Base-by-base conservation (phyloP, 1,140 invertebrate genomes). In the Streblospio benedicti region DNA sequence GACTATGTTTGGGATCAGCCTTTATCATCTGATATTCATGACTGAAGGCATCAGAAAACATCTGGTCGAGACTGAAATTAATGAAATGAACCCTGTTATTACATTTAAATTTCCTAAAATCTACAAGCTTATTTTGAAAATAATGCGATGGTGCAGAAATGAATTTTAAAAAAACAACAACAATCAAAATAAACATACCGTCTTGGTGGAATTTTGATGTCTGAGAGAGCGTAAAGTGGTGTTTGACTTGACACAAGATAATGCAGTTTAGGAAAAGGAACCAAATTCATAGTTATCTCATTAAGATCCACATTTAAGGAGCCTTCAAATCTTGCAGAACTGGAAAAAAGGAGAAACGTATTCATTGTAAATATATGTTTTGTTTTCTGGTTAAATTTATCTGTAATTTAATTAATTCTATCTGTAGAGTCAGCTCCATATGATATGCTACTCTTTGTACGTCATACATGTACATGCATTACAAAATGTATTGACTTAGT, bases 261-360 rank as follows among this genome's bases (percentile, higher is more conserved):
- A 64, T 80, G 77, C 33, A 80, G 65, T 52, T 65, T 64, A 52
- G 77, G 79, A 66, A 74, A 80, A 20, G 79, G 79, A 1, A 80
- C 77, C 50, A 80, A 65, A 59, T 80, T 80, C 72, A 76, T 80
- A 3, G 76, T 71, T 20, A 80, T 79, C 64, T 80, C 79, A 69
- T 79, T 80, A 28, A 80, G 68, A 69, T 80, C 79, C 1, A 80
- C 73, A 65, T 80, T 80, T 32, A 80, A 62, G 9, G 72, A 72
- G 16, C 71, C 71, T 52, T 67, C 61, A 61, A 70, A 73, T 47
- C 71, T 61, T 16, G 68, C 63, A 23, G 65, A 77, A 73, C 77
- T 78, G 20, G 75, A 79, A 69, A 57, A 41, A 61, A 27, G 65
- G 65, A 18, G 28, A 55, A n/a, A n/a, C n/a, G n/a, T n/a, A n/a